Evolutionary conservation across 2,888 invertebrate species (phyloP), one percentile per base, ranked within the genome.

Genomic region (Spilarctia lutea): DNA sequence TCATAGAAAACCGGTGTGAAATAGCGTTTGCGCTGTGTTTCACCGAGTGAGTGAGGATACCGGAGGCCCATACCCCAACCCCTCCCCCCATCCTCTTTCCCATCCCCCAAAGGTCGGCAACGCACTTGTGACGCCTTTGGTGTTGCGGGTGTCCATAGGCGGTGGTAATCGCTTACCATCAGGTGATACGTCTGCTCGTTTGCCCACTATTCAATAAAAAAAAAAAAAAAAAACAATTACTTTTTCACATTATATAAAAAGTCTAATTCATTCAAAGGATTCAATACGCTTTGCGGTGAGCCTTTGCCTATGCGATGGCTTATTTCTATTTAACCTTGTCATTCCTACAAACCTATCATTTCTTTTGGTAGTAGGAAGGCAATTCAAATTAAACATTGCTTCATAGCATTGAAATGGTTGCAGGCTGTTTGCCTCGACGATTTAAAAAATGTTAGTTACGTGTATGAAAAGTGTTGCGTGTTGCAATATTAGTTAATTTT

Each of bases 371-470:
- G 35, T 67, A 66, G n/a, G 65, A 35, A 35, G 35, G 35, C 35
- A n/a, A n/a, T 48, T 66, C 8, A 71, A 65, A 35, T 48, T 56
- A 39, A 39, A 66, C 11, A 56, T 68, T 68, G 39, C 68, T 10
- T 60, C 39, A 60, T 56, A 45, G 27, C 30, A 27, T 60, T 68
- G 60, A 20, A 42, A 27, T 33, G 24, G 60, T 35, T 60, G 60
- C 42, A 45, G 68, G 72, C 39, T 60, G 68, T 60, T 72, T 42
- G 42, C 68, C 72, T 73, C 42, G 52, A 60, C 11, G 39, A 39
- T 39, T 7, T 11, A 65, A 60, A 42, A 63, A 24, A 60, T 27
- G 39, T 63, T 18, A 18, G 0, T 18, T 18, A 63, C 11, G 56
- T 35, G 20, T 60, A 30, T 30, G 20, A 42, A 60, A 27, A 27